Evolutionary conservation across 2,797 vertebrate species (phyloP).

Genomic region (Linurgus olivaceus): DNA sequence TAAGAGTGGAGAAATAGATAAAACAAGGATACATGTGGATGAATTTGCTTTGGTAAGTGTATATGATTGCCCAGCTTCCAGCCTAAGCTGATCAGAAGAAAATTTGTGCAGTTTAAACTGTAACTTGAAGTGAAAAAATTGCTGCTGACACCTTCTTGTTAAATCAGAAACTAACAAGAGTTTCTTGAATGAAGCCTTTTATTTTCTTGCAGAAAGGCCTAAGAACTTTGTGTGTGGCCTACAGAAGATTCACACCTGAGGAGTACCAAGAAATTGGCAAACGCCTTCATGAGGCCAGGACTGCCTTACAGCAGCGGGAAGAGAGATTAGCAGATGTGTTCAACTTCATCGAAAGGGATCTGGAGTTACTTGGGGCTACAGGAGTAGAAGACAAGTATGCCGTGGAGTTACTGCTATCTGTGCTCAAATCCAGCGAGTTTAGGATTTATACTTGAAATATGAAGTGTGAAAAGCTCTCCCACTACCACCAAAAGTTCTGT

Average conservation of each 20-base stretch:
- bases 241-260: slow-evolving; percentile 85
- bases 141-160: not conserved
- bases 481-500: not conserved
- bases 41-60: slow-evolving; percentile 93
- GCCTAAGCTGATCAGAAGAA: not conserved
- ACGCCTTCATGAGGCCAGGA: slow-evolving; percentile 86
- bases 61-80: not conserved
- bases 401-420: not conserved
- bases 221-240: slow-evolving; percentile 92
- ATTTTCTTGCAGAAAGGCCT: slow-evolving; percentile 87
- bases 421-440: not conserved
- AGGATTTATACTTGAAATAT: not conserved
- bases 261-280: slow-evolving; percentile 87
- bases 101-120: not conserved
- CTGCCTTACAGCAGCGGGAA: slow-evolving; percentile 92
- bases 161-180: not conserved
- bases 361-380: slow-evolving; percentile 92
- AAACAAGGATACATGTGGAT: slow-evolving; percentile 93
- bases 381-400: slow-evolving; percentile 96
- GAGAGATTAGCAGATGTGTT: slow-evolving; percentile 87
- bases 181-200: slow-evolving; percentile 2
- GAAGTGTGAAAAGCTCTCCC: not conserved
- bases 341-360: slow-evolving; percentile 88
- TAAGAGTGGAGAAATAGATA: slow-evolving; percentile 89
- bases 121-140: not conserved